Base-by-base conservation (phyloP, 1,140 invertebrate species). In the Pectinophora gossypiella region DNA sequence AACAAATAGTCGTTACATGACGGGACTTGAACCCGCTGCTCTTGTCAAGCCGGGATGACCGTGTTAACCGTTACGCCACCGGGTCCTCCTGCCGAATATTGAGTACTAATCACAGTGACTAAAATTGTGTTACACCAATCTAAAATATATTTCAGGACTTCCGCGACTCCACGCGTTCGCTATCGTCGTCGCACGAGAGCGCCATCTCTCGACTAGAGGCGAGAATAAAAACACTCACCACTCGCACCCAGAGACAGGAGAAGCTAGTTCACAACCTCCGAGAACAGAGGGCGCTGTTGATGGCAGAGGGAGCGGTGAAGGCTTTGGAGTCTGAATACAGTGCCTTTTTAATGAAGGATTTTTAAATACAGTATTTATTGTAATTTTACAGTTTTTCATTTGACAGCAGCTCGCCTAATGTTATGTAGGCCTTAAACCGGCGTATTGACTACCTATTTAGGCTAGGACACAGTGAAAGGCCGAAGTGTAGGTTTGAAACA, bases 231-330 rank as follows among this genome's bases (percentile, higher is more conserved):
- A 21, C 46, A 2, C 22, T 75, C 27, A 59, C 51, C 9, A 21
- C 47, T 0, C 49, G 57, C 35, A 61, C 65, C 23, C 57, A 73
- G 27, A 72, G 64, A 23, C 78, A 82, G 49, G 54, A 48, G 0
- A 61, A 62, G 1, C 61, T 86, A 9, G 72, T 77, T 43, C 61
- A 64, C 19, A 86, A 84, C 42, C 49, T 86, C 48, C 64, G 59
- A 22, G 60, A 58, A 20, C 82, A 85, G 40, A 73, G 72, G 51
- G 65, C 64, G 0, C 15, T 85, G 2, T 19, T 81, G 1, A 23
- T 45, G 0, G 63, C 72, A 4, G 67, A 75, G 1, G 64, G 54
- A 35, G 65, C 69, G 51, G 4, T 84, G 12, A 59, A 59, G 10
- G 44, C 56, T 0, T 42, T 81, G 2, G 72, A 77, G 18, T 58